Evolutionary conservation across 2,113 vertebrate species (phyloP), one percentile per base, ranked within the genome.

Genomic region (Malaclemys terrapin): DNA sequence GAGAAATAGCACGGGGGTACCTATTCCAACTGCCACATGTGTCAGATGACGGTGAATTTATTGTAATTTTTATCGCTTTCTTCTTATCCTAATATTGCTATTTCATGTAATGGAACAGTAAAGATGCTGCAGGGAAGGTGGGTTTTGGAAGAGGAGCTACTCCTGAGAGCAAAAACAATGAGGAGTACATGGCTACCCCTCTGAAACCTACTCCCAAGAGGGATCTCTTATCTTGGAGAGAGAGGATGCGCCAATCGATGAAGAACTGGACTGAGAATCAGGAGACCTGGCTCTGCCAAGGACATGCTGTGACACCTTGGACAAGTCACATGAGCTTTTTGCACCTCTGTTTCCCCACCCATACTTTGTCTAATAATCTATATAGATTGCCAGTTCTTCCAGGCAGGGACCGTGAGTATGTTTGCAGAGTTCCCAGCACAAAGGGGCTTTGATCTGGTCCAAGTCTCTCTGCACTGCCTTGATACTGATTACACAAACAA

Each of bases 291-390:
- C 6, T 42, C 87, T 88, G 59, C 3, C 22, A 5, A 6, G 2
- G 0, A 8, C 2, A 22, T 11, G 1, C 0, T 8, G 2, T 2
- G 0, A 20, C 49, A 22, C 10, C 3, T 3, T 2, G 29, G 3
- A 2, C 16, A 42, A 10, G 35, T n/a, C 1, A 56, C 52, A 76
- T 16, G 38, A 76, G 1, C 47, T 25, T 85, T 69, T 14, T 1
- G 3, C 57, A 20, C 65, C 35, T 42, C n/a, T 9, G 8, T 29
- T 47, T n/a, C 76, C 42, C 13, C 11, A 3, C 49, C 53, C 38
- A 2, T 17, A 45, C 52, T 0, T 19, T 6, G 14, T 31, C 50
- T 14, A 14, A 38, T 25, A 5, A 62, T 6, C 38, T 3, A 3
- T 6, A 5, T 13, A n/a, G 6, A 11, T 53, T 86, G 80, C 5